Base-by-base conservation (phyloP, 2,797 vertebrate genomes). In the Philypnodon macrostomus region DNA sequence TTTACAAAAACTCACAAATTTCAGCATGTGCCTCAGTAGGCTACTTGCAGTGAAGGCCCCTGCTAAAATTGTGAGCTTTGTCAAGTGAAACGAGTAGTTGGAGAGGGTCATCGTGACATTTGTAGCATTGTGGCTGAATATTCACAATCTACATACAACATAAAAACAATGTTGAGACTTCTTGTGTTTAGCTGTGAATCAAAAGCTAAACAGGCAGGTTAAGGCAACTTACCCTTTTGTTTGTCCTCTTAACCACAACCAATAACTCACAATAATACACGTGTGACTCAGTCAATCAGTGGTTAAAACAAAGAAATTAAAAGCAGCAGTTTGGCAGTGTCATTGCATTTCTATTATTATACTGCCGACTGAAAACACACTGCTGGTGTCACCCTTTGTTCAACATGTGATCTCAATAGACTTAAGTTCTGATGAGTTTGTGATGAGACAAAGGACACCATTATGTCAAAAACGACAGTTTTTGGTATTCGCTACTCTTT, bases 1-100 rank as follows among this genome's bases (percentile, higher is more conserved):
- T 80, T 87, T 88, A 89, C 81, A 90, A 90, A 89, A 86, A 54
- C 66, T 80, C 77, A 85, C 67, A 69, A 79, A 67, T 77, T 19
- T 46, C 54, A 21, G 9, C 29, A 16, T 31, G 67, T 81, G 73
- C 77, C 75, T 39, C 19, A 23, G 79, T 79, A 78, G 79, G 85
- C 71, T 69, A 73, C 57, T 58, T 61, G 76, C 72, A 80, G 68
- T 67, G 48, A 48, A 18, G 26, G 40, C 39, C 41, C 33, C 41
- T 51, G 23, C 44, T 40, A 35, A 15, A 41, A 36, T 52, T 53
- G 27, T 37, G 42, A 53, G 50, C 42, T 55, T 21, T 11, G 32
- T 54, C 33, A 26, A 68, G 32, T 47, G 44, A 48, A 38, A 59
- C 47, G 21, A 48, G 59, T 19, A 12, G 44, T 47, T 49, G 49